Conservation (phyloP, 2,113 vertebrate genomes). For the Apodemus speciosus region DNA sequence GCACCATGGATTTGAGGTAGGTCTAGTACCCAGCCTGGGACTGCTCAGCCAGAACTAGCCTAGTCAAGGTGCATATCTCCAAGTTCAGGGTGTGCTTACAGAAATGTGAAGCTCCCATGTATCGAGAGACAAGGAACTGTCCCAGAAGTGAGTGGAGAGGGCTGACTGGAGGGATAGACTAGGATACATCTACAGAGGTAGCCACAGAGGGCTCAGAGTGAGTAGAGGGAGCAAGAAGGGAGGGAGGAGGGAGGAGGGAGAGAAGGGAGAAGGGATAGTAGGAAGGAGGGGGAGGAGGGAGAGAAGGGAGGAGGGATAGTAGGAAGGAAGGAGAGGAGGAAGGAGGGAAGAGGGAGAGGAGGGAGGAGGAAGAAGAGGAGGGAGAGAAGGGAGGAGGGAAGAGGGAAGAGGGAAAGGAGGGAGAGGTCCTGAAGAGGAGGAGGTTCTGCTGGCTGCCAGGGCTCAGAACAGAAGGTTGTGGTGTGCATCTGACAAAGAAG, state of each 20-base stretch:
- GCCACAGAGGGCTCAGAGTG: rapidly evolving
- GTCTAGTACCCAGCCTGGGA: background rate
- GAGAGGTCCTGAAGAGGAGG: background rate
- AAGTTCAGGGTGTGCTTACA: background rate
- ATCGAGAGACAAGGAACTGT: rapidly evolving
- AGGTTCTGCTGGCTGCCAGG: too few species aligned
- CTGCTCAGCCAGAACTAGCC: background rate
- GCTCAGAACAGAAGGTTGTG: too few species aligned
- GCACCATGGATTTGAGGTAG: background rate
- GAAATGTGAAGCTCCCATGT: background rate
- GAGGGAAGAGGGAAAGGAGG: background rate
- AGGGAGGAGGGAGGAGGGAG: background rate
- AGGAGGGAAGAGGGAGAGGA: background rate
- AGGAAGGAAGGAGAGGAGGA: background rate
- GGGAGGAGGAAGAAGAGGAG: too few species aligned
- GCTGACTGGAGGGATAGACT: rapidly evolving
- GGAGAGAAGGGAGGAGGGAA: background rate
- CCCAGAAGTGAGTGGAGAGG: background rate
- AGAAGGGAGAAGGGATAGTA: too few species aligned
- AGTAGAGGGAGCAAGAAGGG: background rate
- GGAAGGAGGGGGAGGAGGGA: too few species aligned
- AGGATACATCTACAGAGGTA: background rate
- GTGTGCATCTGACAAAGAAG: background rate
- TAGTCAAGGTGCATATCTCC: background rate
- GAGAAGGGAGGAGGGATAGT: background rate